Conservation (phyloP, 1,140 invertebrate species). For the Trichonephila inaurata region DNA sequence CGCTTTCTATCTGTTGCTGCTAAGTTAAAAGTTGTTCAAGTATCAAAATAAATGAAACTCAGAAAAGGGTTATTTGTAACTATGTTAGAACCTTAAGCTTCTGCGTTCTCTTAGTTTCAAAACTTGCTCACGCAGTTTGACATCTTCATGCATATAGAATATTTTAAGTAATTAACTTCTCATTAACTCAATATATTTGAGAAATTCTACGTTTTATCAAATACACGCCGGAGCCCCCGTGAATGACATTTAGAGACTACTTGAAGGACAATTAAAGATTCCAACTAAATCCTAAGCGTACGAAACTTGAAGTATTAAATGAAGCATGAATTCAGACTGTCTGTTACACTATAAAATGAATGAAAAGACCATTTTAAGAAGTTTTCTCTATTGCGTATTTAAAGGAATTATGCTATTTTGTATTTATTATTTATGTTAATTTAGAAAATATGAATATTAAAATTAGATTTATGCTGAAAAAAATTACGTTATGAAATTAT, state of each 20-base stretch:
- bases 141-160: not conserved
- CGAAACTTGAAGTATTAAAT: not conserved
- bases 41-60: not conserved
- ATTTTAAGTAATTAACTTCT: not conserved
- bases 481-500: no score
- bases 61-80: not conserved
- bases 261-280: not conserved
- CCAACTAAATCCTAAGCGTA: not conserved
- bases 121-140: not conserved
- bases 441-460: no score
- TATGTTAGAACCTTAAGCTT: not conserved
- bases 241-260: not conserved
- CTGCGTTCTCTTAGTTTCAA: not conserved
- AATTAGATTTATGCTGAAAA: no score
- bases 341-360: not conserved
- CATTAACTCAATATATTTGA: not conserved
- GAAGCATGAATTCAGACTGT: slow-evolving; percentile 1
- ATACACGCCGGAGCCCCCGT: not conserved
- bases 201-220: not conserved
- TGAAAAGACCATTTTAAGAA: not conserved
- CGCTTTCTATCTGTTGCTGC: no score
- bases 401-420: no score
- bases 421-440: no score
- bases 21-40: not conserved
- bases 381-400: not conserved